phyloP scores from a whole-genome alignment of 2,888 invertebrate species.

The Tachina fera region DNA sequence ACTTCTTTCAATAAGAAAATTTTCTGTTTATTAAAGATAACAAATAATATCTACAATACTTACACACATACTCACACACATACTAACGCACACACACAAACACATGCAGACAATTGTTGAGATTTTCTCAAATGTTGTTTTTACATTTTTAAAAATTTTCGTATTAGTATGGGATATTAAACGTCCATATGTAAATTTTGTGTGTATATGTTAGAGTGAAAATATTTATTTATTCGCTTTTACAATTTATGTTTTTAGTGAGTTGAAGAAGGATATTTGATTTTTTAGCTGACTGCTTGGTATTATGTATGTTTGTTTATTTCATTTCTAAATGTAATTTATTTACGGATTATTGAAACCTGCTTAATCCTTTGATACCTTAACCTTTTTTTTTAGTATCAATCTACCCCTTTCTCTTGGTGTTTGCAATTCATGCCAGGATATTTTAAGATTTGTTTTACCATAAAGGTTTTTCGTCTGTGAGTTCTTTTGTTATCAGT shows the following conservation, averaged over 20 bases:
- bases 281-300: conserved; percentile 29
- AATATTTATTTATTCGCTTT: not conserved
- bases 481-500: conserved; percentile 9
- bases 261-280: not conserved
- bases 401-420: not conserved
- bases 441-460: not conserved
- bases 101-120: conserved; percentile 6
- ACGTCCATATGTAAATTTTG: not conserved
- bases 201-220: too few relatives aligned
- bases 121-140: conserved; percentile 3
- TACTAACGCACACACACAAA: not conserved
- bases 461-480: conserved; percentile 7
- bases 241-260: too few relatives aligned
- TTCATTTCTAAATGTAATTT: conserved; percentile 57
- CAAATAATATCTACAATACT: conserved; percentile 50
- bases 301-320: conserved; percentile 35
- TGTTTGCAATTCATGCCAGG: conserved; percentile 1
- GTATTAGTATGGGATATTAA: too few relatives aligned
- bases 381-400: conserved; percentile 64
- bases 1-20: conserved; percentile 43
- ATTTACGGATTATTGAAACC: conserved; percentile 67
- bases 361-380: conserved; percentile 66
- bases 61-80: not conserved
- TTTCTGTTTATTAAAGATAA: conserved; percentile 68
- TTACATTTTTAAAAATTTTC: too few relatives aligned